phyloP scores from a whole-genome alignment of 2,797 vertebrate species.

The Brachymystax lenok region DNA sequence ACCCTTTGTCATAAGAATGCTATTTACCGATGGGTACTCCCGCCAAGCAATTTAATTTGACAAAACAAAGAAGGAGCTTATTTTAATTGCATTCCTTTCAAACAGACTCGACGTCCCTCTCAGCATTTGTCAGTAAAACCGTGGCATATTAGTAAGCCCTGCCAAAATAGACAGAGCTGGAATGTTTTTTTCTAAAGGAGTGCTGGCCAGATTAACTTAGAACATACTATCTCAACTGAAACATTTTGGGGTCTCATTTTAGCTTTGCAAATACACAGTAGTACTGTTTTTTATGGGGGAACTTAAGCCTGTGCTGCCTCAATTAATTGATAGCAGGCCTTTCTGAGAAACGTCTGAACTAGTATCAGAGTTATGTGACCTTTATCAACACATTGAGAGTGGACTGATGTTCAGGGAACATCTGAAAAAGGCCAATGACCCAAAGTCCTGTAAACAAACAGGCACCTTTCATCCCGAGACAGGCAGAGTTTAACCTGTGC shows the following conservation, averaged over 20 bases:
- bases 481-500: constrained; percentile 5
- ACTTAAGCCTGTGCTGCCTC: background rate
- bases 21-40: constrained; percentile 22
- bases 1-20: constrained; percentile 1
- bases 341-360: background rate
- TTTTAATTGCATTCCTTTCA: constrained; percentile 37
- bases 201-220: background rate
- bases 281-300: background rate
- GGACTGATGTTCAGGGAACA: background rate
- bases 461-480: background rate
- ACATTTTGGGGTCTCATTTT: background rate
- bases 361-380: background rate
- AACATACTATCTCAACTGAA: background rate
- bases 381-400: background rate
- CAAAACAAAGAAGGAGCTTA: constrained; percentile 46
- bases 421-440: constrained; percentile 1
- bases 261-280: background rate
- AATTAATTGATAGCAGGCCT: background rate
- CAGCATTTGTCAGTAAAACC: constrained; percentile 43
- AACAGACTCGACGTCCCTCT: constrained; percentile 23
- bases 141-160: background rate
- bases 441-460: background rate
- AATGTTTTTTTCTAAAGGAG: background rate
- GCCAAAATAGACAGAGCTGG: background rate
- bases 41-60: constrained; percentile 33